Evolutionary conservation across 1,140 invertebrate species (phyloP), one percentile per base, ranked within the genome.

Genomic region (Plodia interpunctella): DNA sequence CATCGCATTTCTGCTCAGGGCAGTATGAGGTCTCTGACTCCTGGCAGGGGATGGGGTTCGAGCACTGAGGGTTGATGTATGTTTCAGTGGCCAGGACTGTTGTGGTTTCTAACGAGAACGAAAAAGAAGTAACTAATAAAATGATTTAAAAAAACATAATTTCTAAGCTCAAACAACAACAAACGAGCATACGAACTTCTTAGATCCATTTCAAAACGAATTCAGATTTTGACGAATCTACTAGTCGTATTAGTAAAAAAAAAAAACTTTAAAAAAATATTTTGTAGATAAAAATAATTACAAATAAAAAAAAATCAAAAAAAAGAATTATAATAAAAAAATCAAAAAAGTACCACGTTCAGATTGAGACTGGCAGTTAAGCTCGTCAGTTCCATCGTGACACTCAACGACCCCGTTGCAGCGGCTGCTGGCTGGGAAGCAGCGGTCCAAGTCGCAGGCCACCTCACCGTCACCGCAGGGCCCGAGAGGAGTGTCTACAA

Each of bases 401-500:
- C 95, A 96, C 71, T 96, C 94, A 28, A 80, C 76, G 15, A 90
- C 79, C 61, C 92, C 91, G 78, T 96, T 91, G 77, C 95, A 96
- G 18, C 91, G 96, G 85, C 95, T 98, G 63, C 92, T 93, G 77
- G 94, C 94, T 0, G 96, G 96, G 66, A 98, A 95, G 76, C 98
- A 99, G 79, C 98, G 96, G 35, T 65, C 59, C 35, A 63, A 63
- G 19, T 67, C 59, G 49, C 74, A 76, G 35, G 25, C 30, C 5
- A 64, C 32, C 49, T 74, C 62, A 20, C 64, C 32, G 5, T 49
- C 25, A 0, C 25, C 49, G 49, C 68, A 70, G 10, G 51, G 10
- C 1, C 44, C 28, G 5, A 35, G 28, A 6, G 57, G 28, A 38
- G 51, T 54, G 17, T 58, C 15, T 56, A n/a, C 13, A 50, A 30